Conservation (phyloP, 2,113 vertebrate genomes). For the Rallus limicola region DNA sequence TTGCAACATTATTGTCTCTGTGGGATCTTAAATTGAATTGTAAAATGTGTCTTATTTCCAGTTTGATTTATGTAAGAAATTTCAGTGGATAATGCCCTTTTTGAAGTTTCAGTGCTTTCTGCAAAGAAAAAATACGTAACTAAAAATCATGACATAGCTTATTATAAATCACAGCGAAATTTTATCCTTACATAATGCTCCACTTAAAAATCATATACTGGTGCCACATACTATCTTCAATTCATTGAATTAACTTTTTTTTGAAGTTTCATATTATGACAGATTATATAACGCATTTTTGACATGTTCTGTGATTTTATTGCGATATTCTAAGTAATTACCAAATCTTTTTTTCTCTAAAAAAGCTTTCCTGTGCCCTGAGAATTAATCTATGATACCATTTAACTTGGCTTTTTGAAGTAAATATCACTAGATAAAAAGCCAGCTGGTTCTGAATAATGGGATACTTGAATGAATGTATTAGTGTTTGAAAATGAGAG, state of each 20-base stretch:
- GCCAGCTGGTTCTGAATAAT: slow-evolving; percentile 93
- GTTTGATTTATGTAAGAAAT: slow-evolving; percentile 88
- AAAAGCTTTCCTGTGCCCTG: slow-evolving; percentile 81
- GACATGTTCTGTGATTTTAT: slow-evolving; percentile 83
- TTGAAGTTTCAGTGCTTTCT: slow-evolving; percentile 80
- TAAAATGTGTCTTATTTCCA: slow-evolving; percentile 88
- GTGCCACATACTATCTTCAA: slow-evolving; percentile 61
- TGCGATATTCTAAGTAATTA: slow-evolving; percentile 84
- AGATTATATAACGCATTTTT: slow-evolving; percentile 78
- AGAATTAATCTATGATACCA: slow-evolving; percentile 94
- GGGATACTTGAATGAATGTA: slow-evolving; percentile 92
- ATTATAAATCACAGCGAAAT: slow-evolving; percentile 68
- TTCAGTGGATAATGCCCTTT: slow-evolving; percentile 80
- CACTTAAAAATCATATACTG: slow-evolving; percentile 53
- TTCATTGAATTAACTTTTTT: slow-evolving; percentile 74
- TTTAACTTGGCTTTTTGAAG: slow-evolving; percentile 91
- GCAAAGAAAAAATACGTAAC: slow-evolving; percentile 70
- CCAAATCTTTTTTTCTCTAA: slow-evolving; percentile 80
- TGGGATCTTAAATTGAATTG: slow-evolving; percentile 89
- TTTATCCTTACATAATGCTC: slow-evolving; percentile 49
- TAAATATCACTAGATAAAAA: slow-evolving; percentile 96
- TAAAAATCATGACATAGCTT: slow-evolving; percentile 74
- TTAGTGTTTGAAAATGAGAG: slow-evolving; percentile 91
- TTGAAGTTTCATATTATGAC: slow-evolving; percentile 74
- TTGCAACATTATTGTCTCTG: slow-evolving; percentile 90